phyloP scores from a whole-genome alignment of 2,113 vertebrate genomes.

The Phyllostomus discolor region DNA sequence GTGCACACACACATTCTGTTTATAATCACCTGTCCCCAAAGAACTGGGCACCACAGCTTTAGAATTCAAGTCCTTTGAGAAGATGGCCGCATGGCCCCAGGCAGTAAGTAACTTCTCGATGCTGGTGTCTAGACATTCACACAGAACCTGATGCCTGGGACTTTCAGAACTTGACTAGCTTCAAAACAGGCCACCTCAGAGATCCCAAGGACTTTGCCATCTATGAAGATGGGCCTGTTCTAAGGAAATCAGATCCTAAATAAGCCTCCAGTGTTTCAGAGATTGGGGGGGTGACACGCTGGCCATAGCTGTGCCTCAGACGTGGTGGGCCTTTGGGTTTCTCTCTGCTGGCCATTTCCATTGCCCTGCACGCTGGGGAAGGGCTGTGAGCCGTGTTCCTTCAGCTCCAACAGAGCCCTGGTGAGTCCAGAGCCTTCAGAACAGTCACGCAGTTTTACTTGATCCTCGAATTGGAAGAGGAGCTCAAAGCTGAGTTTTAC shows the following conservation, averaged over 20 bases:
- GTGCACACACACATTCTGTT: neutral
- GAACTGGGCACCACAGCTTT: neutral
- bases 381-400: neutral
- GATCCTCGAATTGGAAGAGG: neutral
- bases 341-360: neutral
- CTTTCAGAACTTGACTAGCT: neutral
- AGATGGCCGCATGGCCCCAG: neutral
- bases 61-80: neutral
- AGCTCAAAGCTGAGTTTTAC: neutral
- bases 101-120: neutral
- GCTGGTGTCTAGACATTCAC: fast-evolving
- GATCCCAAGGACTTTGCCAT: neutral
- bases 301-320: fast-evolving
- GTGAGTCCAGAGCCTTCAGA: neutral
- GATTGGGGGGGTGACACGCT: fast-evolving
- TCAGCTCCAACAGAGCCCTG: neutral
- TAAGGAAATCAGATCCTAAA: neutral
- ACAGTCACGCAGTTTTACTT: neutral
- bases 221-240: neutral
- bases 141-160: too few species aligned
- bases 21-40: neutral
- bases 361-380: neutral
- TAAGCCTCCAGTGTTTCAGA: neutral
- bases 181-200: neutral
- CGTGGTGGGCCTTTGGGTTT: neutral